These are phyloP conservation scores for Dolichotis patagonum DNA, from an alignment of 2,113 vertebrate species.

Conservation along the genomic window DNA sequence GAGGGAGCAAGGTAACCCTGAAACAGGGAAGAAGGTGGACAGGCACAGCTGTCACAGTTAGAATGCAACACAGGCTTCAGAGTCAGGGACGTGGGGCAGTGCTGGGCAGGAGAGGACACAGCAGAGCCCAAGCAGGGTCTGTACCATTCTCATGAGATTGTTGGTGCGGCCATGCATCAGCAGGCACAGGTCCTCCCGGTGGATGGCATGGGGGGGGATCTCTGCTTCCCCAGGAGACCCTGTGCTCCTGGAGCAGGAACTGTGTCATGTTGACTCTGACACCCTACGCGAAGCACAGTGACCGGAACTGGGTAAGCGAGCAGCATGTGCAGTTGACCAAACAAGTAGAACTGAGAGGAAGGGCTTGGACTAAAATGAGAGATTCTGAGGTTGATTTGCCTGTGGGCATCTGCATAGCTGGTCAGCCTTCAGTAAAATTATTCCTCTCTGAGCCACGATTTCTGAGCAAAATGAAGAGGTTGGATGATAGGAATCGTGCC, in stretches of 20 bases:
- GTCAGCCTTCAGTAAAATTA: not conserved
- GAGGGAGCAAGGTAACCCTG: not conserved
- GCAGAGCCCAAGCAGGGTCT: fast-evolving
- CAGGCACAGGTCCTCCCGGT: not conserved
- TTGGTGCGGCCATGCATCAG: fast-evolving
- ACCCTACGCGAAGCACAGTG: not conserved
- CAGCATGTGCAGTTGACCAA: not conserved
- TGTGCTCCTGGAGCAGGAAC: not conserved
- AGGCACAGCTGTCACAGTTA: not conserved
- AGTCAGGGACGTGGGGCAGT: not conserved
- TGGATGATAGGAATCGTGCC: not conserved
- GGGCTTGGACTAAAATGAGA: not conserved
- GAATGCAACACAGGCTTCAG: not conserved
- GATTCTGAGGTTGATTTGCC: not conserved
- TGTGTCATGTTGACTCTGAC: not conserved
- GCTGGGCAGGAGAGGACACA: not conserved
- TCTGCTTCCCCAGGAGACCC: not conserved
- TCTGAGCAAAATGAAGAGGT: not conserved
- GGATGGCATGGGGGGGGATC: not conserved
- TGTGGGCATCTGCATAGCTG: not conserved
- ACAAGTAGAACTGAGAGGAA: not conserved
- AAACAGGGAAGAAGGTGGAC: not conserved
- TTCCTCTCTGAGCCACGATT: not conserved
- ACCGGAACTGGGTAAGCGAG: not conserved
- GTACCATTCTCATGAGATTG: not conserved